phyloP scores from a whole-genome alignment of 2,113 vertebrate genomes.

The Rallus limicola region DNA sequence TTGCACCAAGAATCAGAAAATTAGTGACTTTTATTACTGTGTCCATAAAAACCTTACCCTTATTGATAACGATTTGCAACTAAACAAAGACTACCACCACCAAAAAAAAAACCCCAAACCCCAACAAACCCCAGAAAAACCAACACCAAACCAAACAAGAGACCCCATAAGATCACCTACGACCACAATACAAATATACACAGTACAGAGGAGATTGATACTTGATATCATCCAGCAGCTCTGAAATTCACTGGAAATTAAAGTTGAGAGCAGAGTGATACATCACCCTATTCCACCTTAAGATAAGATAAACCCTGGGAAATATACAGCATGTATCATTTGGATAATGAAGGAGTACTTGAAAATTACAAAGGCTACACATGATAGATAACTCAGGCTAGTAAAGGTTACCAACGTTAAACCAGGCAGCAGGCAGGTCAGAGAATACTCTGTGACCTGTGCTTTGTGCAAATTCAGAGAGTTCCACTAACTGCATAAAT shows the following conservation, averaged over 20 bases:
- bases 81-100: background rate
- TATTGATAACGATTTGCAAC: background rate
- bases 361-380: background rate
- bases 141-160: background rate
- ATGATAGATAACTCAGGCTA: background rate
- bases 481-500: background rate
- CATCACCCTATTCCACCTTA: background rate
- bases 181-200: background rate
- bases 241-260: background rate
- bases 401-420: background rate
- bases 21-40: conserved; percentile 16
- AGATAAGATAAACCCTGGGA: background rate
- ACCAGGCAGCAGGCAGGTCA: background rate
- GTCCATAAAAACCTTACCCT: background rate
- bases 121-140: background rate
- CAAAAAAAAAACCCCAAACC: background rate
- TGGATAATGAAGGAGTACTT: background rate
- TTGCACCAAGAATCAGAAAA: background rate
- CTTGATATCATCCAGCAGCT: background rate
- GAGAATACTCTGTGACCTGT: background rate
- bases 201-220: background rate
- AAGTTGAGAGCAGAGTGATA: background rate
- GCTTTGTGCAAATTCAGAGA: conserved; percentile 7
- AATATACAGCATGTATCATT: background rate
- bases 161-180: background rate